phyloP scores from a whole-genome alignment of 2,888 invertebrate species.

The Ephialtes manifestator region DNA sequence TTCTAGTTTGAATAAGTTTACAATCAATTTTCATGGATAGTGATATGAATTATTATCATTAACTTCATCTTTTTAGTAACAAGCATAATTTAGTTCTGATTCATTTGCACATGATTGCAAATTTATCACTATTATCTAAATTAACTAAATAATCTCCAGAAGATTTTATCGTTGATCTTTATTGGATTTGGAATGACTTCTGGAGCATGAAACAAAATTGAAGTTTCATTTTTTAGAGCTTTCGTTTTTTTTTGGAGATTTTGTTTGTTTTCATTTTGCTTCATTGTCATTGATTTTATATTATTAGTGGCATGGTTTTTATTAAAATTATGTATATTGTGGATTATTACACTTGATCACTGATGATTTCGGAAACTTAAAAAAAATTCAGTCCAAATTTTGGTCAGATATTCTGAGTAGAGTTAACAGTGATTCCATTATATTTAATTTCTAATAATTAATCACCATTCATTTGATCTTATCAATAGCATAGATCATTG shows the following conservation, averaged over 20 bases:
- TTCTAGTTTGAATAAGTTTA: slow-evolving; percentile 16
- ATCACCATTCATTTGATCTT: not conserved
- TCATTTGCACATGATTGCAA: slow-evolving; percentile 2
- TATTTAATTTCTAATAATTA: not conserved
- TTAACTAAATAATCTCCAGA: too few relatives aligned
- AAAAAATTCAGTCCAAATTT: not conserved
- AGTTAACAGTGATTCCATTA: not conserved
- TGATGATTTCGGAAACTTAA: too few relatives aligned
- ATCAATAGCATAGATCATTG: not conserved
- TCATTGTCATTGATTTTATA: too few relatives aligned
- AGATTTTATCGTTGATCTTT: too few relatives aligned
- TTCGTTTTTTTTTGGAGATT: too few relatives aligned
- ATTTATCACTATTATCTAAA: too few relatives aligned
- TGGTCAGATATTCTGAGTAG: not conserved
- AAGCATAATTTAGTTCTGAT: not conserved
- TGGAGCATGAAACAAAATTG: too few relatives aligned
- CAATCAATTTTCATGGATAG: not conserved
- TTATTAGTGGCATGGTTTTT: too few relatives aligned
- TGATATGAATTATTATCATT: slow-evolving; percentile 10
- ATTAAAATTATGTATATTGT: too few relatives aligned
- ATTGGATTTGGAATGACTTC: too few relatives aligned
- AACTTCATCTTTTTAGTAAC: slow-evolving; percentile 10
- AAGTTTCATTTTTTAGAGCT: too few relatives aligned
- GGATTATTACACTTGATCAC: not conserved
- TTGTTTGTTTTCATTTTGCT: too few relatives aligned